Evolutionary conservation across 2,797 vertebrate genomes (phyloP).

Genomic region (Melanotaenia pygmaea): DNA sequence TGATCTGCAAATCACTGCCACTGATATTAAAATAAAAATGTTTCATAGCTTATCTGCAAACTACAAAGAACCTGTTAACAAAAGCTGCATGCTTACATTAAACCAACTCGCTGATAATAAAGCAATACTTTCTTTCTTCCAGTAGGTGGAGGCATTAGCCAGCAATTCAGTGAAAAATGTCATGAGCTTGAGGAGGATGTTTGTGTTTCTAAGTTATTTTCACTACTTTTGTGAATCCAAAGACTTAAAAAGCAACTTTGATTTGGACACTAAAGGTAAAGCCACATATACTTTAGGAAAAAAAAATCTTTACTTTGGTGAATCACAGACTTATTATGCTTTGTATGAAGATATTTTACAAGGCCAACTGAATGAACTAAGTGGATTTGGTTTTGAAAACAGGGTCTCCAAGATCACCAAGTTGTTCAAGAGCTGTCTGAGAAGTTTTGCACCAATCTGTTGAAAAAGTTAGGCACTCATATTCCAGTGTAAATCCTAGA

Average conservation of each 20-base stretch:
- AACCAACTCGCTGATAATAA: not conserved
- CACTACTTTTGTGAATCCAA: not conserved
- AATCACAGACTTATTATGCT: constrained; percentile 18
- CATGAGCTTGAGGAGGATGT: not conserved
- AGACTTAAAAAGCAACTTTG: not conserved
- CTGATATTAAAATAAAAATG: too few relatives aligned
- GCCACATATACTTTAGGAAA: not conserved
- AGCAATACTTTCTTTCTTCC: constrained; percentile 43
- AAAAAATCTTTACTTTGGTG: constrained; percentile 3
- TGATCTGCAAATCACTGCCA: too few relatives aligned
- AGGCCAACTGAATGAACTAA: constrained; percentile 1
- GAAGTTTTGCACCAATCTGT: constrained; percentile 57
- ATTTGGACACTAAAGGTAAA: not conserved
- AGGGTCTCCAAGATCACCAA: constrained; percentile 37
- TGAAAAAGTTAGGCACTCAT: constrained; percentile 59
- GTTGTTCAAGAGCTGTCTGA: constrained; percentile 45
- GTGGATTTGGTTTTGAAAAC: constrained; percentile 26
- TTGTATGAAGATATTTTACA: constrained; percentile 3
- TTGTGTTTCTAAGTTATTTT: not conserved
- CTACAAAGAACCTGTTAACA: too few relatives aligned
- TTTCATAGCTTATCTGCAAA: too few relatives aligned
- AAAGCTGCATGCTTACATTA: not conserved
- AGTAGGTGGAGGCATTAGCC: constrained; percentile 66
- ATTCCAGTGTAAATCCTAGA: constrained; percentile 67
- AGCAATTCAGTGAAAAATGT: constrained; percentile 33